Percentiles rank a stretch among this genome's conserved stretches.
These are phyloP conservation scores for Rhea americana DNA, from an alignment of 2,113 vertebrate species.

Conservation along the genomic window DNA sequence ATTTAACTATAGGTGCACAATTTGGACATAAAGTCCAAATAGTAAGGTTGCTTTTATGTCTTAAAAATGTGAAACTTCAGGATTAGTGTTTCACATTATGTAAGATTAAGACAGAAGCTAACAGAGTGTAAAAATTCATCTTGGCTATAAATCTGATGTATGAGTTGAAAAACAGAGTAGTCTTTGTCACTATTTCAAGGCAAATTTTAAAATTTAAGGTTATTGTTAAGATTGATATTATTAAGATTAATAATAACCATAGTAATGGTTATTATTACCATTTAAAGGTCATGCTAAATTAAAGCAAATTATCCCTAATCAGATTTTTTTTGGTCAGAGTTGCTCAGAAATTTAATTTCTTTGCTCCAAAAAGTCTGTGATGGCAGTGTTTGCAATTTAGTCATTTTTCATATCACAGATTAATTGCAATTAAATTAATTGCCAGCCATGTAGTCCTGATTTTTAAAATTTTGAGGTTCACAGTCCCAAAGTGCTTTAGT, in stretches of 20 bases:
- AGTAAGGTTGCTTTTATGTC: neutral
- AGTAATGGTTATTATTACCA: too few relatives aligned
- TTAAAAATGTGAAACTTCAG: neutral
- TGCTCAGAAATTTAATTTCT: neutral
- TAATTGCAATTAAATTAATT: neutral
- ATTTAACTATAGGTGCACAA: neutral
- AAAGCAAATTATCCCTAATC: neutral
- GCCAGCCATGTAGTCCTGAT: neutral
- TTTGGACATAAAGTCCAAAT: neutral
- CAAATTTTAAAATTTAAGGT: neutral
- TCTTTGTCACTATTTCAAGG: neutral
- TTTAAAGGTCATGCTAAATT: neutral
- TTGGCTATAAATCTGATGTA: neutral
- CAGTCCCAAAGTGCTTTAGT: neutral
- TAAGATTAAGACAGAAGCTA: neutral
- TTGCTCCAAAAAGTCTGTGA: neutral
- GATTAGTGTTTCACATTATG: neutral
- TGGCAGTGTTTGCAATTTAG: rapidly evolving
- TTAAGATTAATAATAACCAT: too few relatives aligned
- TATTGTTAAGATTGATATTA: too few relatives aligned
- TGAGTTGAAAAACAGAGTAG: neutral
- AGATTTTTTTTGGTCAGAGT: neutral
- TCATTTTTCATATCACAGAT: neutral
- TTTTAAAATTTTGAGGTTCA: neutral
- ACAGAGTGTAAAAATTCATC: neutral